A percentile compares a stretch with the other conserved stretches of the same genome.
Evolutionary conservation across 2,888 invertebrate species (phyloP).

Genomic region (Actias luna): DNA sequence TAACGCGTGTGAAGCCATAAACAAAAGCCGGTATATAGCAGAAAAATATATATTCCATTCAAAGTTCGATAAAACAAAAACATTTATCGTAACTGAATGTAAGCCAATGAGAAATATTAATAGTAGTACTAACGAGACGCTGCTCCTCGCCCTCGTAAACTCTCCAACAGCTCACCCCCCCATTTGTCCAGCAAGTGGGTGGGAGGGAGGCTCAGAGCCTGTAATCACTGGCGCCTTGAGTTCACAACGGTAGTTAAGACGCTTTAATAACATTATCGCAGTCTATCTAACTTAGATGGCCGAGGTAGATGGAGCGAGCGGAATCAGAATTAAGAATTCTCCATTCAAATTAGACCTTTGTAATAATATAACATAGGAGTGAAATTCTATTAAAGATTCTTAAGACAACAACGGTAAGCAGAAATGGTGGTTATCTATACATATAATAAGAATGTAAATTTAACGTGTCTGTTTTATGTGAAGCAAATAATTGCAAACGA

Average conservation of each 20-base stretch:
- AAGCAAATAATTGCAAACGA: no score
- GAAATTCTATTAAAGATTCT: not conserved
- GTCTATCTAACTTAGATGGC: conserved; percentile 25
- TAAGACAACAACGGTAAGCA: not conserved
- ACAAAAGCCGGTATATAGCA: no score
- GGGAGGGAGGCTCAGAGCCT: conserved; percentile 18
- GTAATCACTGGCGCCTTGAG: conserved; percentile 55
- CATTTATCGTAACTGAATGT: conserved; percentile 6
- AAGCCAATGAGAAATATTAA: conserved; percentile 16
- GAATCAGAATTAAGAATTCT: not conserved
- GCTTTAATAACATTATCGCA: conserved; percentile 44
- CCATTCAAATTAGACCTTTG: not conserved
- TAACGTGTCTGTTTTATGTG: no score
- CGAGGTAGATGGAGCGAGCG: not conserved
- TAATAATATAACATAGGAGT: not conserved
- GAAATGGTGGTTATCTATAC: no score
- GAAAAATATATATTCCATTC: no score
- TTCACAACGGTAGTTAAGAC: conserved; percentile 24
- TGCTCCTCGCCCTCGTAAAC: not conserved
- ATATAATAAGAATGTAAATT: no score
- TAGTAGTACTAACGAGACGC: conserved; percentile 7
- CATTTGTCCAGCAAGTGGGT: not conserved
- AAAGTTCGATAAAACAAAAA: not conserved
- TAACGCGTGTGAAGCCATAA: no score
- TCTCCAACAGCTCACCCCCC: not conserved